phyloP scores from a whole-genome alignment of 1,140 invertebrate genomes.

The Dreissena rostriformis region DNA sequence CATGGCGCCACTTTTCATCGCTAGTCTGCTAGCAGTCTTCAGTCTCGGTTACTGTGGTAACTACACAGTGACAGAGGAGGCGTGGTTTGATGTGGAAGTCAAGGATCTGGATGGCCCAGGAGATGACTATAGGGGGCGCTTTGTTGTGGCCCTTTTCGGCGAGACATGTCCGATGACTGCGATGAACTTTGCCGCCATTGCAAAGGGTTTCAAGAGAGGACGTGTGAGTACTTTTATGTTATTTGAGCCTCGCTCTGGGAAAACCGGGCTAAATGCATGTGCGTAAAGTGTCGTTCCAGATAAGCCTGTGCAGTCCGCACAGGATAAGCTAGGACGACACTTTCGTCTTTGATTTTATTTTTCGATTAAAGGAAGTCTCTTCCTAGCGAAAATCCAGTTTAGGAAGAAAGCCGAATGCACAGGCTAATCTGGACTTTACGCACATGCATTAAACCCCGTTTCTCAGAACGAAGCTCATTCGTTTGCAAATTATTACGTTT shows the following conservation, averaged over 20 bases:
- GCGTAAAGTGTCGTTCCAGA: no score
- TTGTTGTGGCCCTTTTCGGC: constrained; percentile 80
- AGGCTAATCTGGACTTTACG: no score
- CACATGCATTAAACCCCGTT: no score
- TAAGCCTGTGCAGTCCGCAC: no score
- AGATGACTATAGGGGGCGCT: constrained; percentile 70
- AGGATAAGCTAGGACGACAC: no score
- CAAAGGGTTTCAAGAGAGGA: constrained; percentile 75
- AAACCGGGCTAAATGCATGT: no score
- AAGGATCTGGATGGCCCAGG: constrained; percentile 75
- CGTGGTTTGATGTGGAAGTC: constrained; percentile 76
- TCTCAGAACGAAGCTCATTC: no score
- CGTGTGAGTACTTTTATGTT: constrained; percentile 58
- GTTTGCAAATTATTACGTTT: no score
- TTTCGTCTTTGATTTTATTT: no score
- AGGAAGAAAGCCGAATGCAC: no score
- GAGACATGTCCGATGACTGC: constrained; percentile 79
- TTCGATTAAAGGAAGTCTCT: no score
- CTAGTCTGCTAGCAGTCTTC: constrained; percentile 32
- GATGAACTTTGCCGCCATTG: constrained; percentile 79
- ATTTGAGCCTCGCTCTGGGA: not conserved
- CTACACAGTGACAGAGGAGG: constrained; percentile 76
- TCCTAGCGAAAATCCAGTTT: no score
- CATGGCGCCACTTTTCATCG: constrained; percentile 44
- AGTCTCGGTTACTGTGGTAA: constrained; percentile 63